Conservation (phyloP, 2,888 invertebrate species). For the Cantharis nigra region DNA sequence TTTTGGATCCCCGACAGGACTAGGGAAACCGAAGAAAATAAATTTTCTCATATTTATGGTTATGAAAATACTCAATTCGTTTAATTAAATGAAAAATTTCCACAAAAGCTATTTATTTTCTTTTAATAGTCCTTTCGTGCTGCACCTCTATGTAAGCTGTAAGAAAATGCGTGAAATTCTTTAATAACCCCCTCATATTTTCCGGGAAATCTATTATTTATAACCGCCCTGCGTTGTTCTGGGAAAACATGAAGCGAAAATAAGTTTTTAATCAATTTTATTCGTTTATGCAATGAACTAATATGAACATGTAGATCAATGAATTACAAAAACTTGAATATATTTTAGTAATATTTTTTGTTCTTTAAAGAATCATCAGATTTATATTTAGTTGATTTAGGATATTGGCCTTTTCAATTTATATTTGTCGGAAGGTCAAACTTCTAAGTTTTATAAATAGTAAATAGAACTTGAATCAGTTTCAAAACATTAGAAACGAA, state of each 20-base stretch:
- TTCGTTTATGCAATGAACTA: background rate
- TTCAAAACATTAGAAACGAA: background rate
- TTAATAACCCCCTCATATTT: background rate
- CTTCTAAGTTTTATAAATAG: background rate
- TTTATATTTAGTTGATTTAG: background rate
- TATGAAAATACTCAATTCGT: background rate
- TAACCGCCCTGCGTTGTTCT: background rate
- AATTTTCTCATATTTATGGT: background rate
- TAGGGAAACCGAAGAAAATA: background rate
- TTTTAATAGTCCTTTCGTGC: background rate
- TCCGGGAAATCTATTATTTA: background rate
- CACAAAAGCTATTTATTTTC: background rate
- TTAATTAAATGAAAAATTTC: background rate
- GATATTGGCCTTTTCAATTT: background rate
- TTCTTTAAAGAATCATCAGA: background rate
- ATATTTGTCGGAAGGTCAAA: background rate
- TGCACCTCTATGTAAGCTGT: background rate
- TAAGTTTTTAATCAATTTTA: background rate
- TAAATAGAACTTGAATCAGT: background rate
- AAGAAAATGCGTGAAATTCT: background rate
- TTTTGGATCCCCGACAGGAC: background rate
- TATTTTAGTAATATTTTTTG: background rate
- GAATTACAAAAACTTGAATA: background rate
- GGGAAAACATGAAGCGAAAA: background rate
- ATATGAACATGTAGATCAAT: background rate